These are phyloP conservation scores for Meleagris gallopavo DNA, from an alignment of 2,113 vertebrate species.

Conservation along the genomic window DNA sequence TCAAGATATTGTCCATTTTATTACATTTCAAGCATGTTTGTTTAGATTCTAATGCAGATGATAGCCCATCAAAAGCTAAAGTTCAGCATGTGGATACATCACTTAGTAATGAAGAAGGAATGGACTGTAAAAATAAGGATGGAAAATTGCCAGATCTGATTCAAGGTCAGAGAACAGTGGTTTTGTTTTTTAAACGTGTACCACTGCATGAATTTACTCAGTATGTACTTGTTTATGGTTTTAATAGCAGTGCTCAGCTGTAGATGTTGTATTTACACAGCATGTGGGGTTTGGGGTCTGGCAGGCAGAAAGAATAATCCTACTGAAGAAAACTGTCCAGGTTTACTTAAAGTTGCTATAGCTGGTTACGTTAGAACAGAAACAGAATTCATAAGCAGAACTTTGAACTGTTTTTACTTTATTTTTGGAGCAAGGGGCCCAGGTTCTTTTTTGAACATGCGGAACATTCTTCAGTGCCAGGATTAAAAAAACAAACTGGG, in stretches of 20 bases:
- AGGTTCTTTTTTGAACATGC: background rate
- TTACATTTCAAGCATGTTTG: constrained; percentile 17
- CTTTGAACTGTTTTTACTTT: background rate
- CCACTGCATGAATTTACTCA: background rate
- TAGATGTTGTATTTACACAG: background rate
- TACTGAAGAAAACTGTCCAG: background rate
- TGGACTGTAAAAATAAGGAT: background rate
- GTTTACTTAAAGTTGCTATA: background rate
- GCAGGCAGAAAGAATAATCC: background rate
- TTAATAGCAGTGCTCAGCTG: background rate
- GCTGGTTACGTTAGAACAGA: background rate
- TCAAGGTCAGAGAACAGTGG: background rate
- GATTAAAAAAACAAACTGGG: background rate
- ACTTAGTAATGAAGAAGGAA: background rate
- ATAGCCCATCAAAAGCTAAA: constrained; percentile 27
- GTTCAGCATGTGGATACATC: background rate
- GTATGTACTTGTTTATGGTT: background rate
- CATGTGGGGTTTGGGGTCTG: background rate
- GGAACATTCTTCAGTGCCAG: background rate
- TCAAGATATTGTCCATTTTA: background rate
- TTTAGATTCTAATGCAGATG: constrained; percentile 16
- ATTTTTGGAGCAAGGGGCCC: background rate
- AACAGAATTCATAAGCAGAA: background rate
- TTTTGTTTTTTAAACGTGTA: background rate
- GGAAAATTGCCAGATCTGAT: background rate